These are phyloP conservation scores for Gobio occitaniae DNA, from an alignment of 2,797 vertebrate genomes.

Conservation along the genomic window DNA sequence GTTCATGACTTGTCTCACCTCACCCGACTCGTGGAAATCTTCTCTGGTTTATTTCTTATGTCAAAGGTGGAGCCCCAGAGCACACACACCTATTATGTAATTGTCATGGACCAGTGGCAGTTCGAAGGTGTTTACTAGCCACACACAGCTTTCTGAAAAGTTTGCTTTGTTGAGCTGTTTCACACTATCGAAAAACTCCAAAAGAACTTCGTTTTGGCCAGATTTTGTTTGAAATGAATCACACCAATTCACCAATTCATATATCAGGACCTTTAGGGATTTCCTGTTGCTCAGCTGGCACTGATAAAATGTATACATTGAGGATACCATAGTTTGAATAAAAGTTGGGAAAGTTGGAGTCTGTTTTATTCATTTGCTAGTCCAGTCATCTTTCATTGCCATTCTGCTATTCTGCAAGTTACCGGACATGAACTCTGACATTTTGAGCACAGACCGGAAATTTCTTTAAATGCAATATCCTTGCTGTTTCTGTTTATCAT, in stretches of 20 bases:
- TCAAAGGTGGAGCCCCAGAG: no score
- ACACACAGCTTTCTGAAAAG: not conserved
- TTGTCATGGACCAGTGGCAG: not conserved
- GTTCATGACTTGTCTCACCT: no score
- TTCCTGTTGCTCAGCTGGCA: not conserved
- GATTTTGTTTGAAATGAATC: not conserved
- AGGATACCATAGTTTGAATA: not conserved
- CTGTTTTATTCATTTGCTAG: not conserved
- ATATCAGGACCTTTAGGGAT: not conserved
- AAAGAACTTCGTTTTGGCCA: not conserved
- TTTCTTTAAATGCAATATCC: not conserved
- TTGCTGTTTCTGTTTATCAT: constrained; percentile 15
- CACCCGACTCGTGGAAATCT: no score
- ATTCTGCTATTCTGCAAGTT: constrained; percentile 2
- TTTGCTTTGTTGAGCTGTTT: not conserved
- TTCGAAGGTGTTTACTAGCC: not conserved
- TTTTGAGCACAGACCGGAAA: constrained; percentile 15
- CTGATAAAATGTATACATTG: not conserved
- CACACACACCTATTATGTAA: no score
- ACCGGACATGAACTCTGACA: not conserved
- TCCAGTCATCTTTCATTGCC: constrained; percentile 1
- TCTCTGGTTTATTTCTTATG: no score
- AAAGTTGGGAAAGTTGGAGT: not conserved
- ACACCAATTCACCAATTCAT: no score
- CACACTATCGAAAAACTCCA: not conserved